Evolutionary conservation across 1,140 invertebrate species (phyloP).

Genomic region (Rhagoletis zephyria): DNA sequence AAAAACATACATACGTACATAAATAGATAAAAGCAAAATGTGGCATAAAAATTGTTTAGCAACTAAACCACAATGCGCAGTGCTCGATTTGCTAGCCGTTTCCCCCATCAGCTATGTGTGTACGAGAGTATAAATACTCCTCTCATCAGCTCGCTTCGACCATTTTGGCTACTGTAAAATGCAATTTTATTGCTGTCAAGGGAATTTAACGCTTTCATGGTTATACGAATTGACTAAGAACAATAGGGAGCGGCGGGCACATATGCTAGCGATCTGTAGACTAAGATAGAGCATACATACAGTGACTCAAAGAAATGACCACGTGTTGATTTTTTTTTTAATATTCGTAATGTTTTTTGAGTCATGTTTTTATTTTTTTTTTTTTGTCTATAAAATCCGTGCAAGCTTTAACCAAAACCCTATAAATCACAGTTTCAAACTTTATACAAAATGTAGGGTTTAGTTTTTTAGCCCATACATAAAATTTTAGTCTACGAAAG

Average conservation of each 20-base stretch:
- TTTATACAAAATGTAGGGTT: too few species aligned
- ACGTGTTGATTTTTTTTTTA: background rate
- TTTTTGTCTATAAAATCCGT: too few species aligned
- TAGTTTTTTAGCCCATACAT: too few species aligned
- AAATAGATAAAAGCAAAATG: background rate
- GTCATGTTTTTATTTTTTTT: too few species aligned
- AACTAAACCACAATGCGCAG: conserved; percentile 44
- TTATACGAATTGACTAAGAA: conserved; percentile 44
- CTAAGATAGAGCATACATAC: background rate
- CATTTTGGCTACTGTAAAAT: conserved; percentile 35
- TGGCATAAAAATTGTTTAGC: conserved; percentile 41
- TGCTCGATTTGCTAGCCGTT: background rate
- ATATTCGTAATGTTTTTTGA: too few species aligned
- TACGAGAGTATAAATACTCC: too few species aligned
- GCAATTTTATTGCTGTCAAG: conserved; percentile 51
- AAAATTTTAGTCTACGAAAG: too few species aligned
- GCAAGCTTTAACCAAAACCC: too few species aligned
- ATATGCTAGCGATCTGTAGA: background rate
- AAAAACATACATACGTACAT: background rate
- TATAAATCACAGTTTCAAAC: too few species aligned
- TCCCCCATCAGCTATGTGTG: background rate
- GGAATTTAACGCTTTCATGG: conserved; percentile 50
- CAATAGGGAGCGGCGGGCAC: background rate
- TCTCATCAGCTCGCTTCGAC: background rate
- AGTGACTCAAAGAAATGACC: background rate